Percentiles rank a stretch among this genome's conserved stretches.
Evolutionary conservation across 1,140 invertebrate genomes (phyloP).

Genomic region (Sinonovacula constricta): DNA sequence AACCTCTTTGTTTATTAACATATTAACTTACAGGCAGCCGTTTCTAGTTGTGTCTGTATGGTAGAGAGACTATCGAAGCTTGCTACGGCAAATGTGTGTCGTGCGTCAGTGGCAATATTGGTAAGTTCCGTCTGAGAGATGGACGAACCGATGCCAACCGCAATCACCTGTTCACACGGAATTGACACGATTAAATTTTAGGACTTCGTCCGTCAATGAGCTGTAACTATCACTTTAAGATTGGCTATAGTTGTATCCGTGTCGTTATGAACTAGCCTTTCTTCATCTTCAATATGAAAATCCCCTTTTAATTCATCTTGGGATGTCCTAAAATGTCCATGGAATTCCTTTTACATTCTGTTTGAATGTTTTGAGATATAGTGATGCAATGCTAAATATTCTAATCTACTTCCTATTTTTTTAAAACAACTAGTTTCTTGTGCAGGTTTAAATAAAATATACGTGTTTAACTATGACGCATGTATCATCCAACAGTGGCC

Average conservation of each 20-base stretch:
- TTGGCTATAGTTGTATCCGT: background rate
- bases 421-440: too few relatives aligned
- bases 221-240: background rate
- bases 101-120: slow-evolving; percentile 14
- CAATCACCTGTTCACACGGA: slow-evolving; percentile 23
- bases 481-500: too few relatives aligned
- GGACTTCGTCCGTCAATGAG: background rate
- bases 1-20: too few relatives aligned
- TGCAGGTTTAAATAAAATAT: too few relatives aligned
- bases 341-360: background rate
- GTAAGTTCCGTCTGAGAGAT: slow-evolving; percentile 7
- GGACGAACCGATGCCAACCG: slow-evolving; percentile 26
- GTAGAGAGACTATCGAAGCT: slow-evolving; percentile 23
- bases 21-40: slow-evolving; percentile 30
- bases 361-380: too few relatives aligned
- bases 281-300: background rate
- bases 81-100: slow-evolving; percentile 19
- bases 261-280: background rate
- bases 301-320: background rate
- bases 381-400: too few relatives aligned
- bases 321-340: background rate
- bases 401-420: too few relatives aligned
- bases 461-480: too few relatives aligned
- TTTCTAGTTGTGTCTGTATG: slow-evolving; percentile 30
- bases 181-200: background rate